phyloP scores from a whole-genome alignment of 1,140 invertebrate genomes.

The Ceratina calcarata region DNA sequence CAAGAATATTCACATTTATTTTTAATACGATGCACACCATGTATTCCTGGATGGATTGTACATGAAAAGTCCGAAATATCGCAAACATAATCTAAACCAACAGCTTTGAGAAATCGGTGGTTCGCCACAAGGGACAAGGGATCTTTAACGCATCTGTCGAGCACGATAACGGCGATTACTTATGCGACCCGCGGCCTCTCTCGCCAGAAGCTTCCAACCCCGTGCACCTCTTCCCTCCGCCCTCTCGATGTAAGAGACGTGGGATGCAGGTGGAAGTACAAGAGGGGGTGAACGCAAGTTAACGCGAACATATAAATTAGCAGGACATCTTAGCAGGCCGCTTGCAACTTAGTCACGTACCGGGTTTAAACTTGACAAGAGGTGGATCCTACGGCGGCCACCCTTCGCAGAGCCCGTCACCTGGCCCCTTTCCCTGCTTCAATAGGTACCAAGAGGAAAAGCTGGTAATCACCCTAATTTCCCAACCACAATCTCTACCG shows the following conservation, averaged over 20 bases:
- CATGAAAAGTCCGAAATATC: background rate
- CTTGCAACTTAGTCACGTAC: slow-evolving; percentile 81
- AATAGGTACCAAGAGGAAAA: slow-evolving; percentile 32
- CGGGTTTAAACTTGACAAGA: slow-evolving; percentile 80
- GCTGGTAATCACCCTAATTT: slow-evolving; percentile 36
- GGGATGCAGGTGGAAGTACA: slow-evolving; percentile 54
- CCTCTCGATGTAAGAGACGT: slow-evolving; percentile 47
- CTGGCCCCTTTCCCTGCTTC: slow-evolving; percentile 52
- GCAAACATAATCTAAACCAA: background rate
- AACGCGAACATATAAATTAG: slow-evolving; percentile 81
- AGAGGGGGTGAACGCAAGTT: slow-evolving; percentile 74
- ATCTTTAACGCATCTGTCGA: slow-evolving; percentile 77
- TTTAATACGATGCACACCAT: background rate
- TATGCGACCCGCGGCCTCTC: slow-evolving; percentile 77
- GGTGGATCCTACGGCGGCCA: slow-evolving; percentile 64
- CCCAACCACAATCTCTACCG: slow-evolving; percentile 1
- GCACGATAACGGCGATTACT: slow-evolving; percentile 76
- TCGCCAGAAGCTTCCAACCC: slow-evolving; percentile 70
- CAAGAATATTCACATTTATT: background rate
- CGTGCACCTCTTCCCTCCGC: slow-evolving; percentile 46
- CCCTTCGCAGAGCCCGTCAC: slow-evolving; percentile 42
- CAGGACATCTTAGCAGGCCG: slow-evolving; percentile 80
- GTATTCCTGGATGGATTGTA: background rate
- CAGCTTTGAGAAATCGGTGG: slow-evolving; percentile 35
- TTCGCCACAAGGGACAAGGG: slow-evolving; percentile 62